Conservation (phyloP, 2,113 vertebrate genomes). For the Perca flavescens region DNA sequence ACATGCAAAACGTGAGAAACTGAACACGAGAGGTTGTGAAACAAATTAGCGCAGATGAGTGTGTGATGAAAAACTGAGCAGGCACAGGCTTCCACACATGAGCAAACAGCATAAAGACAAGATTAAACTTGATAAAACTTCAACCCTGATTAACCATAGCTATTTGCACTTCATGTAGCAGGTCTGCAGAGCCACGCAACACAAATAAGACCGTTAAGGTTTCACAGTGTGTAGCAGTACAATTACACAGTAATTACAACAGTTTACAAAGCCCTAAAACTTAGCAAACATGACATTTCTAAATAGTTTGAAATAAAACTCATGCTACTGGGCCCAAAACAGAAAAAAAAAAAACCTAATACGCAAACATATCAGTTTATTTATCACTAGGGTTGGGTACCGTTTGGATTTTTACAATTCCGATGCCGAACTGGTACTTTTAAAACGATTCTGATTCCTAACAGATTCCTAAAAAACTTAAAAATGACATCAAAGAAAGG, state of each 20-base stretch:
- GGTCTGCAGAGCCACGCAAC: slow-evolving; percentile 34
- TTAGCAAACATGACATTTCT: not conserved
- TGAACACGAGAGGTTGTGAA: slow-evolving; percentile 61
- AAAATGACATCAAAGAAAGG: no score
- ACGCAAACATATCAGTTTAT: not conserved
- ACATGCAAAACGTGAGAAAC: slow-evolving; percentile 54
- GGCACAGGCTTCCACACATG: slow-evolving; percentile 52
- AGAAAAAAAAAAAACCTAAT: no score
- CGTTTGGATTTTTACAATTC: no score
- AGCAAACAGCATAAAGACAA: slow-evolving; percentile 56
- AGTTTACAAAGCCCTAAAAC: slow-evolving; percentile 3
- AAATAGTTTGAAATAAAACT: not conserved
- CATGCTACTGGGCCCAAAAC: not conserved
- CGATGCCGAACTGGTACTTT: no score
- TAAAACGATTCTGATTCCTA: no score
- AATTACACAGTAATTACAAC: slow-evolving; percentile 37
- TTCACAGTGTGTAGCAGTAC: slow-evolving; percentile 18
- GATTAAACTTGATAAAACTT: slow-evolving; percentile 78
- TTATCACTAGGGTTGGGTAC: no score
- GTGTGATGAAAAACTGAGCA: slow-evolving; percentile 68
- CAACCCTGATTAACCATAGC: slow-evolving; percentile 67
- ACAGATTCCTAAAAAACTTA: no score
- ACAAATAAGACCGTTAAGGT: slow-evolving; percentile 38
- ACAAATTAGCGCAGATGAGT: slow-evolving; percentile 64
- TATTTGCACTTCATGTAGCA: slow-evolving; percentile 44